Base-by-base conservation (phyloP, 2,888 invertebrate genomes). In the Sinotaia quadrata region DNA sequence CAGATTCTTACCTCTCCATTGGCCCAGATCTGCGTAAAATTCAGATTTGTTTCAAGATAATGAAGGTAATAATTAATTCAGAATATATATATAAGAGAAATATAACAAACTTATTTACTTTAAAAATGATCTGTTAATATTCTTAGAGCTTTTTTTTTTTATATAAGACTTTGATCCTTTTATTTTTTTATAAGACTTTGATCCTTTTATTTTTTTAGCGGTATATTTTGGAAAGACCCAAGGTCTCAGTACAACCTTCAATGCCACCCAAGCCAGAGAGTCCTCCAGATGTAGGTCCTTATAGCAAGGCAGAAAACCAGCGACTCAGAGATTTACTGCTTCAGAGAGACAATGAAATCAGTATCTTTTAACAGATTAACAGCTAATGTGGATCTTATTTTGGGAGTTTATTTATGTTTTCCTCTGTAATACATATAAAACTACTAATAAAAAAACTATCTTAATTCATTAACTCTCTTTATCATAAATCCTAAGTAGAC, bases 311-410 rank as follows among this genome's bases (percentile, higher is more conserved):
- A 63, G 87, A 88, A 69, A 77, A 82, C 44, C 78, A 79, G 31
- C 83, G 82, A 73, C 77, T 88, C 15, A 85, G 86, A 68, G 84
- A 83, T 31, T 78, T 87, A 2, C 72, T 88, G 29, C 75, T 81
- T 58, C 88, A 88, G 73, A 78, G 88, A 76, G 88, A 88, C 68
- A 88, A 87, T 77, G 88, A 88, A 81, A 88, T 88, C 63, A 87
- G 85, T 87, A 87, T 86, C 85, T 82, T 84, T 79, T 52, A 12
- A 27, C 24, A 36, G 4, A 34, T 18, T 56, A 1, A 8, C 24
- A 27, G 24, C 8, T 49, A 8, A 49, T 41, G 18, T 31, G 33
- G 18, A 29, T n/a, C 15, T 12, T 12, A n/a, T 15, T 2, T 2
- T 58, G 34, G 34, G 52, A 27, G 31, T 4, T n/a, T 27, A 34